Evolutionary conservation across 2,888 invertebrate species (phyloP), one percentile per base, ranked within the genome.

Genomic region (Sthenelais limicola): DNA sequence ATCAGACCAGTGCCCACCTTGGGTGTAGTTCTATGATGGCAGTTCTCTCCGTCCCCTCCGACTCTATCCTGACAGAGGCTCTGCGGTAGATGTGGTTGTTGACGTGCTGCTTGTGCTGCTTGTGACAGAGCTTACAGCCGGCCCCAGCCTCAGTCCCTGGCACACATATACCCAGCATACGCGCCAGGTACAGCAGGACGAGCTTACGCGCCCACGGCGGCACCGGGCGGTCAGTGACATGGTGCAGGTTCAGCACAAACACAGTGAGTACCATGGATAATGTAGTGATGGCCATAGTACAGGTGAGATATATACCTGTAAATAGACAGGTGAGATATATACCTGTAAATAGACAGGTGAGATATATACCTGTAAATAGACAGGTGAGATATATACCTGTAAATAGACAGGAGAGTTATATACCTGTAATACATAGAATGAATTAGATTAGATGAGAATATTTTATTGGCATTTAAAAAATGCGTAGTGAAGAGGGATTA

Each of bases 201-300:
- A 79, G 3, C 30, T 67, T 51, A 1, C 66, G 56, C 1, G 38
- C 48, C 38, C 79, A 80, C 0, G 52, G 35, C 0, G 80, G 80
- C 28, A 80, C 80, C 5, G 80, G 80, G 26, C 78, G 73, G 74
- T 80, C 79, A 12, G 75, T 73, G 62, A 80, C 73, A 70, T 78
- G 78, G 66, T 80, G 80, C 30, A 80, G 74, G 56, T 80, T 80
- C 21, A 80, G 72, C 15, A 80, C 78, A 68, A 80, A 80, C 51
- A 80, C 80, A 24, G 80, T 80, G 15, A 80, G 73, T 3, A 80
- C 78, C 80, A 80, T 80, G 24, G 77, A 77, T 26, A 80, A 66
- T 24, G 80, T 80, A 18, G 80, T 80, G 43, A 80, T 80, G 18
- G 78, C 80, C 80, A 80, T 80, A n/a, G 80, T 80, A 48, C 78